These are phyloP conservation scores for Arctia plantaginis DNA, from an alignment of 2,888 invertebrate genomes.

Conservation along the genomic window DNA sequence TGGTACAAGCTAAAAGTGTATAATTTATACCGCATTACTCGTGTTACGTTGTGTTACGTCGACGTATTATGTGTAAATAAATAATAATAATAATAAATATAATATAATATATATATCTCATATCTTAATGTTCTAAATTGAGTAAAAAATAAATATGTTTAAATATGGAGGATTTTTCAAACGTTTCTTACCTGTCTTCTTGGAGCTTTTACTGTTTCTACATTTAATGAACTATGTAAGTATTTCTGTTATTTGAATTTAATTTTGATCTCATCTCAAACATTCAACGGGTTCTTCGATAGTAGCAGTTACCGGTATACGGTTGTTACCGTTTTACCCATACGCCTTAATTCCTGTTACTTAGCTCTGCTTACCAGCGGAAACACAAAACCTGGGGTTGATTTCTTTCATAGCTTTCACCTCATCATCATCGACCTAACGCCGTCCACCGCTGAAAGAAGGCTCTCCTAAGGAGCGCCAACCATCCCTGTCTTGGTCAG, in stretches of 20 bases:
- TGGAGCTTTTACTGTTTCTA: not conserved
- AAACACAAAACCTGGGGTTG: no score
- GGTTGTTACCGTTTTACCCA: not conserved
- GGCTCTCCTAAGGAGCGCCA: no score
- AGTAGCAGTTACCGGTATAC: not conserved
- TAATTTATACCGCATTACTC: no score
- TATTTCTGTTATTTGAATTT: not conserved
- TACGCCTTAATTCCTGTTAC: not conserved
- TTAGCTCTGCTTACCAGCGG: not conserved
- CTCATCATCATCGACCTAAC: no score
- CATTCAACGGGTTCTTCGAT: not conserved
- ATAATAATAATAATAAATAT: no score
- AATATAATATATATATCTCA: not conserved
- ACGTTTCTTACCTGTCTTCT: not conserved
- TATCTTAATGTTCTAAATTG: not conserved
- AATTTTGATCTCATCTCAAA: not conserved
- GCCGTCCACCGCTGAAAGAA: no score
- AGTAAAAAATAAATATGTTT: constrained; percentile 9
- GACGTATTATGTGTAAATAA: no score
- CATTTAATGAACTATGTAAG: constrained; percentile 6
- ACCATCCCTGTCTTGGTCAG: no score
- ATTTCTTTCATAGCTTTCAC: no score
- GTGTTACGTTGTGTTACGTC: no score
- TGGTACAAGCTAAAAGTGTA: not conserved
- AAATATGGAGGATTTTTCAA: not conserved